Evolutionary conservation across 1,140 invertebrate species (phyloP).

Genomic region (Lepidurus apus): DNA sequence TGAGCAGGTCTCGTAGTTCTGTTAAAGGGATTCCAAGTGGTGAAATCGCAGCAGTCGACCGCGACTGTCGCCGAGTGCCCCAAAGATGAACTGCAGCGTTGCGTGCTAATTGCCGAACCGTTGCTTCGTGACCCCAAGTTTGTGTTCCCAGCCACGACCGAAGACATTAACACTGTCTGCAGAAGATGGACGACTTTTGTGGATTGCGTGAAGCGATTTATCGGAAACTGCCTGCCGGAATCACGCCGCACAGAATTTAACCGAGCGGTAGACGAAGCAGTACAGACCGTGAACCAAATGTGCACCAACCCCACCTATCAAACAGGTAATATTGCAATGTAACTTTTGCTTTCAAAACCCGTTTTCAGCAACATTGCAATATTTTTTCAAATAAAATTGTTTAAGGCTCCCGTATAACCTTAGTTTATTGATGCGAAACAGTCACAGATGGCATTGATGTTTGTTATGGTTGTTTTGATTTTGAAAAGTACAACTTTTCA

Average conservation of each 20-base stretch:
- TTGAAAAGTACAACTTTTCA: no score
- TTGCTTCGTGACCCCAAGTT: conserved; percentile 32
- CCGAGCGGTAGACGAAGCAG: conserved; percentile 30
- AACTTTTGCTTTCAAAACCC: not conserved
- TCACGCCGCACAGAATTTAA: conserved; percentile 21
- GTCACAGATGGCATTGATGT: no score
- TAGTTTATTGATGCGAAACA: no score
- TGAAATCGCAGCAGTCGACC: conserved; percentile 19
- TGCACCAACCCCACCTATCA: conserved; percentile 29
- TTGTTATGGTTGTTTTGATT: no score
- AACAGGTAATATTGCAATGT: conserved; percentile 4
- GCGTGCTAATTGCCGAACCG: conserved; percentile 32
- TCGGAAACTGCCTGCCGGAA: conserved; percentile 26
- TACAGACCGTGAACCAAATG: conserved; percentile 28
- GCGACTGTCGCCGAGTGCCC: conserved; percentile 24
- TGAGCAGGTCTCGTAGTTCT: not conserved
- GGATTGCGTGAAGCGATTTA: conserved; percentile 29
- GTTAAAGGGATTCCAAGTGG: not conserved
- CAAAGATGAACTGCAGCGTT: conserved; percentile 30
- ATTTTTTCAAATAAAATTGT: no score
- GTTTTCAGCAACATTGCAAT: no score
- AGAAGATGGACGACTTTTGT: conserved; percentile 30
- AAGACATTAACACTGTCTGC: conserved; percentile 29
- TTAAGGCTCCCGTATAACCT: no score
- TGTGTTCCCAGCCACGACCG: conserved; percentile 27